Evolutionary conservation across 2,888 invertebrate species (phyloP).

Genomic region (Drosophila anomalata): DNA sequence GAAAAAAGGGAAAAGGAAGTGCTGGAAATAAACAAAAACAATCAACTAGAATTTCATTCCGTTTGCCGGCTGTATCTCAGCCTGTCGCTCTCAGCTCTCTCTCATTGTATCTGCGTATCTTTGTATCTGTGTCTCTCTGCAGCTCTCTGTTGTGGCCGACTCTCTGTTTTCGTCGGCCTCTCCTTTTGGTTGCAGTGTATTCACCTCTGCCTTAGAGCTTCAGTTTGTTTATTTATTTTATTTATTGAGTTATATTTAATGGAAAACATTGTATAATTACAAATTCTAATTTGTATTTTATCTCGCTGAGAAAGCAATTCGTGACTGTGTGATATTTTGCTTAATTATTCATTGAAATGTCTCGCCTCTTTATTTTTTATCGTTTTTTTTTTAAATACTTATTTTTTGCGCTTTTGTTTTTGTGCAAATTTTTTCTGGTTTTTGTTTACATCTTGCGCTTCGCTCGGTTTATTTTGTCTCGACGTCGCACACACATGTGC

Average conservation of each 20-base stretch:
- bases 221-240: conserved; percentile 17
- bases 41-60: conserved; percentile 19
- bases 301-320: conserved; percentile 5
- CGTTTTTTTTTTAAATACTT: not conserved
- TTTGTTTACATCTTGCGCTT: conserved; percentile 71
- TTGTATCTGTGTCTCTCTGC: conserved; percentile 5
- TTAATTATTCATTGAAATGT: conserved; percentile 27
- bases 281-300: not conserved
- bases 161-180: conserved; percentile 9
- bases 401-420: conserved; percentile 33
- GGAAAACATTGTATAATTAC: conserved; percentile 8
- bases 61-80: conserved; percentile 20
- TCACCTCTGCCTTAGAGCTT: conserved; percentile 54
- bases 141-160: not conserved
- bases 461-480: conserved; percentile 19
- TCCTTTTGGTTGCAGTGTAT: conserved; percentile 54
- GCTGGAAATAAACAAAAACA: conserved; percentile 1
- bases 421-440: conserved; percentile 40
- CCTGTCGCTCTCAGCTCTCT: conserved; percentile 1
- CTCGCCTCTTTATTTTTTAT: conserved; percentile 32
- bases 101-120: not conserved
- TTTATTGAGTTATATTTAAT: conserved; percentile 11
- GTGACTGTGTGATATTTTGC: conserved; percentile 39
- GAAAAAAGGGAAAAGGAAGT: conserved; percentile 6
- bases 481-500: conserved; percentile 18